These are phyloP conservation scores for Argya squamiceps DNA, from an alignment of 2,797 vertebrate species.

Conservation along the genomic window DNA sequence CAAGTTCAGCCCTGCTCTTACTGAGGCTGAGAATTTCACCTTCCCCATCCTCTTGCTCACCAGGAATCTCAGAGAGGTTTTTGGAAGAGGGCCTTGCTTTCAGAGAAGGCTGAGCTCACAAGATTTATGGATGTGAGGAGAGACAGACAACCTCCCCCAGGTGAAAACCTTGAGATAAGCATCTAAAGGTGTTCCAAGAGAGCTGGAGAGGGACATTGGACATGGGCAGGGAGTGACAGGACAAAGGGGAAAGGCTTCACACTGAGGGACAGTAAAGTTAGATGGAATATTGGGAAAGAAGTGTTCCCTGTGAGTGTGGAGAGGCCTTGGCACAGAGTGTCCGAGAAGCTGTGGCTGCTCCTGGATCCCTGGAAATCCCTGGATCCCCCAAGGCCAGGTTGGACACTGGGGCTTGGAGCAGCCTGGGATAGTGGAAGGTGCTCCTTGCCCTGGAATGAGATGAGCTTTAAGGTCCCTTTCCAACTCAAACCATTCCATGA, in stretches of 20 bases:
- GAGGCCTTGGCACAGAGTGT: not conserved
- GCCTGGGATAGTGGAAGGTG: fast-evolving
- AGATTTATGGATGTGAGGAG: not conserved
- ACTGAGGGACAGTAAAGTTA: not conserved
- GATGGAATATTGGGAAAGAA: not conserved
- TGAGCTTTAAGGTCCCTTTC: not conserved
- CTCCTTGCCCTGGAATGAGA: not conserved
- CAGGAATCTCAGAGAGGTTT: not conserved
- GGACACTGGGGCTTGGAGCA: not conserved
- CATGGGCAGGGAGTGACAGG: not conserved
- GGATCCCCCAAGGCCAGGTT: fast-evolving
- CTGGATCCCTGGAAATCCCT: not conserved
- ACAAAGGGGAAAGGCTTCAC: not conserved
- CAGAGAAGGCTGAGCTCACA: not conserved
- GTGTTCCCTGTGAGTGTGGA: fast-evolving
- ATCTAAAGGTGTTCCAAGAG: not conserved
- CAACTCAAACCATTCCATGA: not conserved
- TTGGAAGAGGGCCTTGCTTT: not conserved
- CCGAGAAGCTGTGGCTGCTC: not conserved
- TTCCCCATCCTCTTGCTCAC: not conserved
- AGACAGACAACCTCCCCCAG: not conserved
- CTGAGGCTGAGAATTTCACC: not conserved
- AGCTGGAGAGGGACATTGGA: not conserved
- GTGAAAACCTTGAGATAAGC: fast-evolving
- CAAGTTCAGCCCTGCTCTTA: not conserved